phyloP scores from a whole-genome alignment of 1,140 invertebrate genomes.

The Palaemon carinicauda region DNA sequence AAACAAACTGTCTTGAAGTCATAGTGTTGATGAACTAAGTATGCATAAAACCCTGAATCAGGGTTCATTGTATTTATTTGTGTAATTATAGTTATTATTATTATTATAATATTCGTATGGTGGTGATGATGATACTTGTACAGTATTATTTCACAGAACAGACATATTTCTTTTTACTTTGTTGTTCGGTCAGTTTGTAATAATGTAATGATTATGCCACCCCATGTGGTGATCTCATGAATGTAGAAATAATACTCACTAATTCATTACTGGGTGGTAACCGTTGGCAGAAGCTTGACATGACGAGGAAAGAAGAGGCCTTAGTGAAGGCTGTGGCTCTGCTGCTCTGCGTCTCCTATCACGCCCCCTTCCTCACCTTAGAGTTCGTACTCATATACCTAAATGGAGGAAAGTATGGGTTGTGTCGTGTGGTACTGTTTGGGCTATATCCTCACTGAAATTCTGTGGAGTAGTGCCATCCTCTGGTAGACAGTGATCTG shows the following conservation, averaged over 20 bases:
- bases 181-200: conserved; percentile 32
- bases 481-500: no score
- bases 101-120: not conserved
- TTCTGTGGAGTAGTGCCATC: no score
- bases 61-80: conserved; percentile 53
- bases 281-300: no score
- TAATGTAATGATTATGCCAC: not conserved
- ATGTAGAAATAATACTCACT: not conserved
- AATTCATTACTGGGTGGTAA: no score
- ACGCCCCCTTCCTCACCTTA: no score
- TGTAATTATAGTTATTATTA: conserved; percentile 47
- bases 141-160: conserved; percentile 35
- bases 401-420: no score
- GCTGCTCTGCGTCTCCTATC: no score
- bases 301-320: no score
- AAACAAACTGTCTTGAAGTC: conserved; percentile 31
- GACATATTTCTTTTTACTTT: conserved; percentile 28
- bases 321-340: no score
- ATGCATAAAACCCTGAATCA: conserved; percentile 48
- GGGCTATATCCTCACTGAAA: no score
- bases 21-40: conserved; percentile 26
- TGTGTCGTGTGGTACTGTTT: no score
- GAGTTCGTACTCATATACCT: no score
- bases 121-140: conserved; percentile 36
- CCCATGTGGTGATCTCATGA: conserved; percentile 51